Percentiles rank a stretch among this genome's conserved stretches.
phyloP scores from a whole-genome alignment of 2,113 vertebrate genomes.

The Corythaeola cristata region DNA sequence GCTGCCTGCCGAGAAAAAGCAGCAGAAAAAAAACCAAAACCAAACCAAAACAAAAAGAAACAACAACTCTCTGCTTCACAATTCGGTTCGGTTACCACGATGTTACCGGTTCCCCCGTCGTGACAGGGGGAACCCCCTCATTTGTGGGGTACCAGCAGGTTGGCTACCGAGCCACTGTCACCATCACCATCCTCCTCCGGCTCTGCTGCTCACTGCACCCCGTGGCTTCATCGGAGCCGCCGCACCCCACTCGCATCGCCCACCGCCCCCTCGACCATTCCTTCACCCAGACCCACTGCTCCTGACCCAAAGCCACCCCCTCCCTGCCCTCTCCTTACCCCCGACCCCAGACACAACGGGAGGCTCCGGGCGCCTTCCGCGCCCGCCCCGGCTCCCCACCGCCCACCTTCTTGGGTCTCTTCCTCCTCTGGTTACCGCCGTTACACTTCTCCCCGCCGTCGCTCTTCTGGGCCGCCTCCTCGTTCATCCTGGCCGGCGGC shows the following conservation, averaged over 20 bases:
- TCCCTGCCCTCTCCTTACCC: no score
- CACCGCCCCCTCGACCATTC: no score
- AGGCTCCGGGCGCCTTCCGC: no score
- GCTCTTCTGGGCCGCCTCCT: constrained; percentile 85
- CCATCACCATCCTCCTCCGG: no score
- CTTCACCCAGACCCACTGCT: no score
- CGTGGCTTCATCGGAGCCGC: no score
- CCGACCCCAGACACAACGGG: no score
- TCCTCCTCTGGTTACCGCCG: constrained; percentile 84
- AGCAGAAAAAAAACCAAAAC: no score
- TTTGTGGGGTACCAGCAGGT: neutral
- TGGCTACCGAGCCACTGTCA: neutral
- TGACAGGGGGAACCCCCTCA: neutral
- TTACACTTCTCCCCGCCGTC: constrained; percentile 88
- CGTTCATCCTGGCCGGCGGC: constrained; percentile 71
- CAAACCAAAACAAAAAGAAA: neutral
- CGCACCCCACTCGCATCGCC: no score
- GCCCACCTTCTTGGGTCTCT: constrained; percentile 91
- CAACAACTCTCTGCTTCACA: neutral
- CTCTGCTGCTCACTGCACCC: no score
- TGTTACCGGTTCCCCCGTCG: neutral
- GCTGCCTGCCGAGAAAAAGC: neutral
- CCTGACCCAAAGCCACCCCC: no score
- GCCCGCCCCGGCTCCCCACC: no score
- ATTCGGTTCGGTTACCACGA: neutral